Evolutionary conservation across 1,140 invertebrate species (phyloP).

Genomic region (Scaptomyza hsui): DNA sequence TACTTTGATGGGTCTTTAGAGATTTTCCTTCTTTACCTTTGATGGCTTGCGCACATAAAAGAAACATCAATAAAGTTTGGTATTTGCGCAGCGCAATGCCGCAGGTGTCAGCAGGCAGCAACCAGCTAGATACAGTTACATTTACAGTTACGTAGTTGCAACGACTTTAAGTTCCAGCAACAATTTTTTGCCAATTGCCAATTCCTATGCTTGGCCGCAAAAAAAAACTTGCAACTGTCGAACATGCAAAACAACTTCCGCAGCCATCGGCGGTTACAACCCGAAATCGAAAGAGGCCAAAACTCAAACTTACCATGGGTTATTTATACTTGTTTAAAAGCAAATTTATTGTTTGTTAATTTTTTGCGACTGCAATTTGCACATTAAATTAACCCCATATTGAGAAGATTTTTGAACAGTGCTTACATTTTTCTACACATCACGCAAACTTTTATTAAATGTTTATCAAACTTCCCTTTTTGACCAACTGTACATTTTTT

Average conservation of each 20-base stretch:
- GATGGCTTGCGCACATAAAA: slow-evolving; percentile 40
- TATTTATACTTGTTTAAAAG: too few species aligned
- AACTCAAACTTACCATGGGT: not conserved
- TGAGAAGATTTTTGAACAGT: too few species aligned
- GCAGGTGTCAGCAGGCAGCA: slow-evolving; percentile 44
- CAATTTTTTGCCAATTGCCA: slow-evolving; percentile 8
- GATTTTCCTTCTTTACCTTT: slow-evolving; percentile 37
- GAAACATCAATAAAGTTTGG: slow-evolving; percentile 46
- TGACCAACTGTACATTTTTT: slow-evolving; percentile 2
- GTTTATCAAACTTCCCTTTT: not conserved
- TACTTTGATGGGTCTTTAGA: slow-evolving; percentile 48
- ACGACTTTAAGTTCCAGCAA: slow-evolving; percentile 21
- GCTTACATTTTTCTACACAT: not conserved
- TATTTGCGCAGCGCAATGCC: slow-evolving; percentile 11
- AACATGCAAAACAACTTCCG: slow-evolving; percentile 33
- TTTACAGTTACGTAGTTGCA: not conserved
- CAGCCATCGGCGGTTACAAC: slow-evolving; percentile 8
- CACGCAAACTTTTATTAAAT: not conserved
- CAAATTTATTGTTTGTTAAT: too few species aligned
- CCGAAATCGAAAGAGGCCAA: not conserved
- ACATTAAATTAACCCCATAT: too few species aligned
- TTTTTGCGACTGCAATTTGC: too few species aligned
- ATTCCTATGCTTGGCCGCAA: not conserved
- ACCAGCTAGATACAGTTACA: not conserved
- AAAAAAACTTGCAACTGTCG: slow-evolving; percentile 27